A percentile compares a stretch with the other conserved stretches of the same genome.
Evolutionary conservation across 2,888 invertebrate genomes (phyloP).

Genomic region (Ptycholaimellus sp.): DNA sequence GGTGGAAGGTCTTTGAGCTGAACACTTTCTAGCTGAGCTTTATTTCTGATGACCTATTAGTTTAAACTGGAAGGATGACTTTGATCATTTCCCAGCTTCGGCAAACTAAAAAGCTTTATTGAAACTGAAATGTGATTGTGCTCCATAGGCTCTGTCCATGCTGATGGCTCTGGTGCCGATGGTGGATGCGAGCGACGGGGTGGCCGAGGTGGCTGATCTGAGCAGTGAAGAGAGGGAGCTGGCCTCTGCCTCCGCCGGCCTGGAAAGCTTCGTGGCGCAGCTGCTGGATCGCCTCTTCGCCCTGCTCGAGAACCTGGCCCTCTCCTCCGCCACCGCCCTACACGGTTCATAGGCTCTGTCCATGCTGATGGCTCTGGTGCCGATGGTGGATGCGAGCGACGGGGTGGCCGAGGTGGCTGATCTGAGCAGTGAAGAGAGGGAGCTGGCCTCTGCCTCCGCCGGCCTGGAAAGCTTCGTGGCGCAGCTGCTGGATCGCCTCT

Average conservation of each 20-base stretch:
- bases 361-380: slow-evolving; percentile 50
- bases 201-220: slow-evolving; percentile 41
- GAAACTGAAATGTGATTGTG: too few species aligned
- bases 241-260: slow-evolving; percentile 55
- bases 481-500: slow-evolving; percentile 41
- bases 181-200: slow-evolving; percentile 56
- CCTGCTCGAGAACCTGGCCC: not conserved
- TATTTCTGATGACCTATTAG: too few species aligned
- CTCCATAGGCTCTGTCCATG: too few species aligned
- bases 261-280: slow-evolving; percentile 65
- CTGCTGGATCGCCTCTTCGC: slow-evolving; percentile 37
- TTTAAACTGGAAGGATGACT: too few species aligned
- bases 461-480: slow-evolving; percentile 67
- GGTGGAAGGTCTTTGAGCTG: too few species aligned
- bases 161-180: slow-evolving; percentile 53
- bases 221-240: slow-evolving; percentile 46
- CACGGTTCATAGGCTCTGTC: too few species aligned
- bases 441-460: slow-evolving; percentile 51
- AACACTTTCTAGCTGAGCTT: too few species aligned
- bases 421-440: slow-evolving; percentile 48
- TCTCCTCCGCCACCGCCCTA: not conserved
- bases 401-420: slow-evolving; percentile 43
- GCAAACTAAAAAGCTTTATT: too few species aligned
- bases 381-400: slow-evolving; percentile 57
- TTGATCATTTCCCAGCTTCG: too few species aligned